Evolutionary conservation across 2,888 invertebrate genomes (phyloP), one percentile per base, ranked within the genome.

Genomic region (Monochamus alternatus): DNA sequence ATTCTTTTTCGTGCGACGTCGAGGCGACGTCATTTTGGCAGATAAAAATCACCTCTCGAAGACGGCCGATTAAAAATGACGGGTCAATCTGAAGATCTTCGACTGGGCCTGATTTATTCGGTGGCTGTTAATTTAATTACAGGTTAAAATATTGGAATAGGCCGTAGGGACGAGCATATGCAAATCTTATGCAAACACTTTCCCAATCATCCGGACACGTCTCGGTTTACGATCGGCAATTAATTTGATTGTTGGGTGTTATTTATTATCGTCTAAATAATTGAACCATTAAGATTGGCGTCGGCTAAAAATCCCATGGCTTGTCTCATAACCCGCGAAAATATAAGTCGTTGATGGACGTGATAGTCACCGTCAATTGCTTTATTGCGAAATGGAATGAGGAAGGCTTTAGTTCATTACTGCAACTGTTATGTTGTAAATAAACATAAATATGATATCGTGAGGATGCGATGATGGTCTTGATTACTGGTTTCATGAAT

Each of bases 121-220:
- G 9, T 52, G 55, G 52, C 32, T 52, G 32, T 66, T 66, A 66
- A 66, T 66, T 51, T 66, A 66, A 66, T 66, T 66, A 66, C 52
- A 51, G 66, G 66, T 66, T 66, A 52, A 66, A 66, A 52, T 66
- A 66, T 52, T 66, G 66, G 52, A 52, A 52, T 52, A 52, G n/a
- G 30, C 22, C 32, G 14, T 52, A 52, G n/a, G 52, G 12, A 10
- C 52, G 51, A 31, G 12, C 51, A 52, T 52, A 66, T 66, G 66
- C 66, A 66, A 66, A 66, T 66, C 31, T 52, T 66, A 66, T 66
- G 66, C 52, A 66, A 66, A 66, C 66, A 52, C 52, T 66, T 66
- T 52, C 66, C 32, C 66, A 38, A 9, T 32, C 51, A n/a, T 66
- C 32, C 51, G 31, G 51, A 51, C 31, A 31, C 30, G 31, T n/a